Evolutionary conservation across 2,113 vertebrate genomes (phyloP).

Genomic region (Siniperca chuatsi): DNA sequence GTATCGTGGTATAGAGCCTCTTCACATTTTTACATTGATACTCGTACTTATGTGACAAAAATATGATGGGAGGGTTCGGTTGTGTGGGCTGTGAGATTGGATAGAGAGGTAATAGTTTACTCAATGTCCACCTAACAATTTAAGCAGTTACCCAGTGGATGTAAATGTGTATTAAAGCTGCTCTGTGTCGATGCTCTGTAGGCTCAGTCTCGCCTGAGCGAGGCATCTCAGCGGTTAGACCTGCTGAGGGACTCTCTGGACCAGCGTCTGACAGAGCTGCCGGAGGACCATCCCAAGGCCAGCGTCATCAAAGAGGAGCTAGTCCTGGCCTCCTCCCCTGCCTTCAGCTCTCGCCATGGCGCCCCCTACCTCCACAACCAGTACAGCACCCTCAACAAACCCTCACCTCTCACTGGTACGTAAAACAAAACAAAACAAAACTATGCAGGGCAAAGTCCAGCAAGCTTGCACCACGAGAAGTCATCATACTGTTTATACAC

Average conservation of each 20-base stretch:
- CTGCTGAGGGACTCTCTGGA: conserved; percentile 89
- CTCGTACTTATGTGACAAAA: neutral
- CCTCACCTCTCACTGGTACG: conserved; percentile 90
- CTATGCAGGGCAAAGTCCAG: neutral
- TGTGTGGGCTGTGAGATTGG: neutral
- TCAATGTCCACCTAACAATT: neutral
- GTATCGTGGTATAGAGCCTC: neutral
- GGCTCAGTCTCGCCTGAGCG: conserved; percentile 86
- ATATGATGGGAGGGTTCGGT: neutral
- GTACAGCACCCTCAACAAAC: conserved; percentile 92
- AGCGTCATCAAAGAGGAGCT: conserved; percentile 90
- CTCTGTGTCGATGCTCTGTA: conserved; percentile 32
- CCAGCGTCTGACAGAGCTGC: conserved; percentile 87
- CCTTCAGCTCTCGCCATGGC: conserved; percentile 86
- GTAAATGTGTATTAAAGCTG: neutral
- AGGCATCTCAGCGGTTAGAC: conserved; percentile 90
- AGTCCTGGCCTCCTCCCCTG: conserved; percentile 84
- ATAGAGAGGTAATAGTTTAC: neutral
- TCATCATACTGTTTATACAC: neutral
- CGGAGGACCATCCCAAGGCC: conserved; percentile 91
- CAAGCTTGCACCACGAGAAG: neutral
- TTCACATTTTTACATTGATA: neutral
- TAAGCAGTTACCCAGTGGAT: neutral
- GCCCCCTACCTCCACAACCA: conserved; percentile 88
- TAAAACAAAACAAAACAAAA: neutral